phyloP scores from a whole-genome alignment of 2,888 invertebrate genomes.

The Tetranychus piercei region DNA sequence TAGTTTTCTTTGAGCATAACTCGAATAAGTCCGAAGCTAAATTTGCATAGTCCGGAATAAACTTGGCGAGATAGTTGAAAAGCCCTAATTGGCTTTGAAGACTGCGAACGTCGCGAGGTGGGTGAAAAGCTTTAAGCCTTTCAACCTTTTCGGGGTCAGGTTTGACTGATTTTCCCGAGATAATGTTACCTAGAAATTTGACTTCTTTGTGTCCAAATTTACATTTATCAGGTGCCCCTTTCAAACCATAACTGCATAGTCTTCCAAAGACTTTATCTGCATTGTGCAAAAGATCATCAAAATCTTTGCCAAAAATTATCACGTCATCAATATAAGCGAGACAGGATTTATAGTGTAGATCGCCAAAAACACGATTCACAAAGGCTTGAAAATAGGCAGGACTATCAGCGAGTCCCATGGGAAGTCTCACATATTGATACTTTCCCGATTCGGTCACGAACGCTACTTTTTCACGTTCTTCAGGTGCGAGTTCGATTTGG shows the following conservation, averaged over 20 bases:
- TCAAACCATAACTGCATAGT: neutral
- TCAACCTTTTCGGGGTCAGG: neutral
- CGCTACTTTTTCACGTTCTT: conserved; percentile 24
- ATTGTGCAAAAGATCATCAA: conserved; percentile 21
- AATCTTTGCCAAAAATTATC: conserved; percentile 21
- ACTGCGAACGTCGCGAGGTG: neutral
- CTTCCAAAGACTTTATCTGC: conserved; percentile 16
- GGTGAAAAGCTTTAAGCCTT: neutral
- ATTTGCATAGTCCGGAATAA: neutral
- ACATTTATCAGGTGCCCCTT: neutral
- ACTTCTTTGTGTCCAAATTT: neutral
- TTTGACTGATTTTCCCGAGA: neutral
- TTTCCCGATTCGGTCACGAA: conserved; percentile 23
- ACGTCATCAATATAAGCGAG: conserved; percentile 26
- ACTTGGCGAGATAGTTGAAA: neutral
- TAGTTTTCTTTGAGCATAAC: neutral
- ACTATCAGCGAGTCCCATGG: conserved; percentile 27
- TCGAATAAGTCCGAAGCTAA: neutral
- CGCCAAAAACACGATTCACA: conserved; percentile 24
- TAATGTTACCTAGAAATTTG: neutral
- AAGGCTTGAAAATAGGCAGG: conserved; percentile 26
- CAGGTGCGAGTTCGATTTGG: conserved; percentile 23
- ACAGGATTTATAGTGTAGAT: conserved; percentile 22
- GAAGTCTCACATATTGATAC: conserved; percentile 27
- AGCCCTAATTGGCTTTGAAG: neutral